phyloP scores from a whole-genome alignment of 2,888 invertebrate genomes.

The Drosophila aldrichi region DNA sequence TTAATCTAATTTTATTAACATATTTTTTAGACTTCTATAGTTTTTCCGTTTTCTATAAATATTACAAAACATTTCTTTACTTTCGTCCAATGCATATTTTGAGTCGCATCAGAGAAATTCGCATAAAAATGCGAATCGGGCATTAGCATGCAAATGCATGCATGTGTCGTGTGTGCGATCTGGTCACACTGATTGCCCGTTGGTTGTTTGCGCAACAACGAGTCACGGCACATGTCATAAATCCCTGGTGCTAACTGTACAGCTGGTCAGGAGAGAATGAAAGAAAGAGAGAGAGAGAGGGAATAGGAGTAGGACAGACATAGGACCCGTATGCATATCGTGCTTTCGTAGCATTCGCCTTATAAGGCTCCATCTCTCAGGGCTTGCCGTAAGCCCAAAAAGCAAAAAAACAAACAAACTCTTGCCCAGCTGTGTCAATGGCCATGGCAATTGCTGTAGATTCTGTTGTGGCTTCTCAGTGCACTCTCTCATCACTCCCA shows the following conservation, averaged over 20 bases:
- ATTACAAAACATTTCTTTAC: not conserved
- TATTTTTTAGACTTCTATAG: too few relatives aligned
- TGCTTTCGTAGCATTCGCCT: conserved; percentile 37
- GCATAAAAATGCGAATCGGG: not conserved
- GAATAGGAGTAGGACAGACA: not conserved
- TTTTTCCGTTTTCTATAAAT: not conserved
- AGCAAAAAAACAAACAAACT: not conserved
- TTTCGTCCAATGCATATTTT: not conserved
- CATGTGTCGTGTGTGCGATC: conserved; percentile 20
- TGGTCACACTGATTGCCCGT: conserved; percentile 44
- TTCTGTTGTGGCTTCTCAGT: conserved; percentile 1
- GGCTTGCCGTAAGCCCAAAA: conserved; percentile 43
- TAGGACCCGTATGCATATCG: conserved; percentile 35
- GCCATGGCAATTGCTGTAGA: conserved; percentile 25
- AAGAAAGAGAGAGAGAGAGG: not conserved
- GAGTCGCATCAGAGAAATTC: conserved; percentile 1
- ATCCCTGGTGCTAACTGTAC: conserved; percentile 60
- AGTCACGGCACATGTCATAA: conserved; percentile 52
- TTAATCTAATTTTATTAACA: too few relatives aligned
- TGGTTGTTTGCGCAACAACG: conserved; percentile 13
- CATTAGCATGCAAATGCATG: conserved; percentile 31
- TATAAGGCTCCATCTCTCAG: conserved; percentile 49
- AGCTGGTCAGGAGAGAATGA: not conserved
- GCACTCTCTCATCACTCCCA: conserved; percentile 8
- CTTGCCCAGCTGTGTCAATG: conserved; percentile 62